A percentile compares a stretch with the other conserved stretches of the same genome.
Evolutionary conservation across 2,113 vertebrate species (phyloP).

Genomic region (Ageneiosus marmoratus): DNA sequence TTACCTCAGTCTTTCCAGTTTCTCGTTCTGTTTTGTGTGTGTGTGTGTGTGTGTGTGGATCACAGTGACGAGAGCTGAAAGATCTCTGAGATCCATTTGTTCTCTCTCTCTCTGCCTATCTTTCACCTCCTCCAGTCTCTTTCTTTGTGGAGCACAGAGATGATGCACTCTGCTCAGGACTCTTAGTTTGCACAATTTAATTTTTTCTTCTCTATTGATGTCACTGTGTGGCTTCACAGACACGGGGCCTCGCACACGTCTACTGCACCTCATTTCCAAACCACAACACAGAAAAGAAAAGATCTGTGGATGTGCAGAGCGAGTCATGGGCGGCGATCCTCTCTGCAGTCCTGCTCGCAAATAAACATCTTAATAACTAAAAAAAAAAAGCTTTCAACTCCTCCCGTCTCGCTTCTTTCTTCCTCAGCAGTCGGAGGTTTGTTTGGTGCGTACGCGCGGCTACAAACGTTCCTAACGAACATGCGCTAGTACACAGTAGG

Average conservation of each 20-base stretch:
- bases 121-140: slow-evolving; percentile 32
- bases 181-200: slow-evolving; percentile 52
- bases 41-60: slow-evolving; percentile 22
- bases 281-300: slow-evolving; percentile 64
- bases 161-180: slow-evolving; percentile 54
- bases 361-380: slow-evolving; percentile 58
- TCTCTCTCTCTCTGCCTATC: slow-evolving; percentile 25
- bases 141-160: slow-evolving; percentile 72
- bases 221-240: slow-evolving; percentile 74
- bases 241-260: slow-evolving; percentile 48
- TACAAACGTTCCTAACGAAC: slow-evolving; percentile 22
- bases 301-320: slow-evolving; percentile 55
- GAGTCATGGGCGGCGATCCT: slow-evolving; percentile 38
- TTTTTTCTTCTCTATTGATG: slow-evolving; percentile 69
- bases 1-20: slow-evolving; percentile 36
- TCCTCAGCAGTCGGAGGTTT: not conserved
- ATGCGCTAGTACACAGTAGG: not conserved
- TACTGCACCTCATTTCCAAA: slow-evolving; percentile 73
- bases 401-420: slow-evolving; percentile 42
- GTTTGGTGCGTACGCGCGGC: not conserved
- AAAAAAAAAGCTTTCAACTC: slow-evolving; percentile 59
- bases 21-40: slow-evolving; percentile 25
- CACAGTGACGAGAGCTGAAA: slow-evolving; percentile 21
- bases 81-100: slow-evolving; percentile 24
- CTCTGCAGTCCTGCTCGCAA: slow-evolving; percentile 34